phyloP scores from a whole-genome alignment of 2,888 invertebrate genomes.

The Parochlus steinenii region DNA sequence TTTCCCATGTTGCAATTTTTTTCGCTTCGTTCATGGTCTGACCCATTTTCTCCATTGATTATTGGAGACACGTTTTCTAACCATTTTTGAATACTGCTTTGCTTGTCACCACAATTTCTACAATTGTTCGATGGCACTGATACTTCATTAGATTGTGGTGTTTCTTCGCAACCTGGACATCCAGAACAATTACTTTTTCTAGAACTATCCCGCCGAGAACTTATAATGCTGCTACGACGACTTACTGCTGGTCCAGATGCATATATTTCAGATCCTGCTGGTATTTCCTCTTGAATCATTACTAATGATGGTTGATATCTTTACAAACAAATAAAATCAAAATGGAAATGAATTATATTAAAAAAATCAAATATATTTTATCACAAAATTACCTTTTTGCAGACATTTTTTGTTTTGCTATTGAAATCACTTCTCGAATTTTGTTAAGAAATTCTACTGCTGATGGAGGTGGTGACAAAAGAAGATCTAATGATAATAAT shows the following conservation, averaged over 20 bases:
- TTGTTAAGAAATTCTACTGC: constrained; percentile 77
- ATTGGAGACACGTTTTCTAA: constrained; percentile 46
- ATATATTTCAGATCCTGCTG: constrained; percentile 32
- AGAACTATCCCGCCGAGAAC: constrained; percentile 42
- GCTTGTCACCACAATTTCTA: constrained; percentile 47
- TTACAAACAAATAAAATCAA: no score
- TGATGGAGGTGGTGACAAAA: constrained; percentile 69
- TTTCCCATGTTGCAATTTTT: no score
- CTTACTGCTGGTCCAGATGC: constrained; percentile 26
- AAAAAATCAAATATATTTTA: no score
- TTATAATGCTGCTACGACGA: constrained; percentile 37
- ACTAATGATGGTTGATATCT: constrained; percentile 59
- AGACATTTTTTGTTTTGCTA: constrained; percentile 78
- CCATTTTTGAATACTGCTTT: constrained; percentile 59
- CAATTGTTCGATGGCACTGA: constrained; percentile 13
- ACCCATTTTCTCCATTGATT: constrained; percentile 16
- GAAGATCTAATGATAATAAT: no score
- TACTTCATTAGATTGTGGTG: constrained; percentile 15
- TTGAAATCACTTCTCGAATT: constrained; percentile 77
- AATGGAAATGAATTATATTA: no score
- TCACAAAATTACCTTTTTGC: constrained; percentile 63
- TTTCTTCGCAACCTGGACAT: constrained; percentile 44
- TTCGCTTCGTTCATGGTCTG: no score
- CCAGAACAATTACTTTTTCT: constrained; percentile 42
- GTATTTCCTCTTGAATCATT: constrained; percentile 69